Conservation (phyloP, 1,140 invertebrate species). For the Ooceraea biroi region DNA sequence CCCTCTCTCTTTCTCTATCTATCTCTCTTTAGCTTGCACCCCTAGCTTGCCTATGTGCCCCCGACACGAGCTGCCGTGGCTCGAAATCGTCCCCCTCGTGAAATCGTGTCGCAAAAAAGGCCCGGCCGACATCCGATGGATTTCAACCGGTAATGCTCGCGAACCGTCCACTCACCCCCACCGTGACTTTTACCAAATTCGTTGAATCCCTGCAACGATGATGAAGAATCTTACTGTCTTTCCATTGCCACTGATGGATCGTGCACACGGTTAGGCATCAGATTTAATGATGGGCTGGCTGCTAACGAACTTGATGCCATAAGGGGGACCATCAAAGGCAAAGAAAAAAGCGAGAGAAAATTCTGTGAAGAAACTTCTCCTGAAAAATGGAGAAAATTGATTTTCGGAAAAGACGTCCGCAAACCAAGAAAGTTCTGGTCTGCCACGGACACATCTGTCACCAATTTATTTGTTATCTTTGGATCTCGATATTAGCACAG, state of each 20-base stretch:
- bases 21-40: constrained; percentile 42
- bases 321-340: no score
- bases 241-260: constrained; percentile 1
- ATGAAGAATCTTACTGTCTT: constrained; percentile 33
- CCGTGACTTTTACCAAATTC: background rate
- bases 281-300: no score
- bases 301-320: no score
- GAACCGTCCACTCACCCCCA: background rate
- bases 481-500: constrained; percentile 17
- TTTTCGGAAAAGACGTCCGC: no score
- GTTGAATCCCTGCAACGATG: background rate
- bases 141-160: constrained; percentile 8
- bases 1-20: constrained; percentile 8
- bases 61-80: background rate
- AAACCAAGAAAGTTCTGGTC: constrained; percentile 39
- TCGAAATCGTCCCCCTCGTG: constrained; percentile 23
- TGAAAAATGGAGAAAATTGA: no score
- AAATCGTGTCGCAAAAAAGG: background rate
- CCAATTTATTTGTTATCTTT: background rate
- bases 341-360: no score
- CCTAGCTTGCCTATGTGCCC: constrained; percentile 13
- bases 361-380: background rate
- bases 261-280: constrained; percentile 21
- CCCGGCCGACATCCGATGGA: background rate
- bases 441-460: background rate